Base-by-base conservation (phyloP, 2,888 invertebrate genomes). In the Periphyllus acericola region DNA sequence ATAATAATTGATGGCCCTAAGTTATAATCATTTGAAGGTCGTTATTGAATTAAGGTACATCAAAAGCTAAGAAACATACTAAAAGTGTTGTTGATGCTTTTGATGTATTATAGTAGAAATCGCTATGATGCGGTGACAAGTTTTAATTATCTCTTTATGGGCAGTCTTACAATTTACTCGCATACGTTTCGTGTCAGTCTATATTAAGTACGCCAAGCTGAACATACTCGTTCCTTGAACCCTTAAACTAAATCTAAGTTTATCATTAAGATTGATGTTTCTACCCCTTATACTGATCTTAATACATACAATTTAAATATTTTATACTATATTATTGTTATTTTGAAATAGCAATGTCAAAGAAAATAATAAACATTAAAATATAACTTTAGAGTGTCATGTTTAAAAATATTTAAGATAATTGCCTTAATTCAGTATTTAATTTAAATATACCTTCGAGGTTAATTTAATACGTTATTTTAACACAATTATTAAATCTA, bases 241-340 rank as follows among this genome's bases (percentile, higher is more conserved):
- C 78, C 68, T 85, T 78, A 52, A 78, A 32, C 76, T 66, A 78
- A 85, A 85, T 78, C 84, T 34, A 52, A 66, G 78, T 78, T 78
- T 78, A 85, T 85, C 32, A 85, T 85, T 85, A 85, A 85, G 84
- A 85, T 85, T 85, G 84, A 85, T 85, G 75, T 83, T n/a, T 83
- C 25, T 19, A 40, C 32, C 32, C 78, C 68, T 68, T 68, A 78
- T 32, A n/a, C 68, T 11, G 32, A 76, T 40, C n/a, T 40, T 46
- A n/a, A 68, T 3, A 83, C 34, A 34, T 46, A 21, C 79, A 1
- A 60, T 60, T 21, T 60, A 8, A 11, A 46, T 46, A 46, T 46
- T 46, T 46, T 11, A 21, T 60, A 55, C 3, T 55, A 60, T 25
- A 60, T 25, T 19, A 60, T 25, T 25, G 25, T 60, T 60, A 60